phyloP scores from a whole-genome alignment of 2,797 vertebrate species.

The Phylloscopus collybita region DNA sequence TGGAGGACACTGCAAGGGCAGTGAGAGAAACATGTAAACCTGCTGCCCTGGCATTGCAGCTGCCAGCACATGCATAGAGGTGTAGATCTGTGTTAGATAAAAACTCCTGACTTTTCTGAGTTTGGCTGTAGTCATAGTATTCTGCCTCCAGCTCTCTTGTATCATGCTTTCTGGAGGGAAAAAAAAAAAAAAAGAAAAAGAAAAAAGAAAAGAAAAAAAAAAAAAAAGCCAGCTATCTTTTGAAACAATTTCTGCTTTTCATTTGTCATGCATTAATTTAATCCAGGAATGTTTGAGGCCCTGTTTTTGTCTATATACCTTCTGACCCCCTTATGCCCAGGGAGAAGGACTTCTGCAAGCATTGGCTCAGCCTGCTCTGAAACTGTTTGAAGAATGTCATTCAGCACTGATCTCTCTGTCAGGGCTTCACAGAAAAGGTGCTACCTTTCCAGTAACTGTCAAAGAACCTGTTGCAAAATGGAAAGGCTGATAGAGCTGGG shows the following conservation, averaged over 20 bases:
- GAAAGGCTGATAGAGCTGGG: background rate
- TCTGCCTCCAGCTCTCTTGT: background rate
- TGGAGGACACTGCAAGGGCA: background rate
- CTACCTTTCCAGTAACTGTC: background rate
- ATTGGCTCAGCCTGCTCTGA: background rate
- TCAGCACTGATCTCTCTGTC: background rate
- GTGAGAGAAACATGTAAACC: accelerated
- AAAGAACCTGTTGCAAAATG: background rate
- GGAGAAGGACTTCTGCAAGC: background rate
- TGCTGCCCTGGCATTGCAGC: background rate
- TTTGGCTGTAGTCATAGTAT: background rate
- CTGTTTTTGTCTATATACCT: background rate
- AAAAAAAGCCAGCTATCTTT: background rate
- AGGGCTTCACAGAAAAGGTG: background rate
- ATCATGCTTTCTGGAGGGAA: background rate
- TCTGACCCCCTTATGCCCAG: background rate
- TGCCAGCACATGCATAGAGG: accelerated
- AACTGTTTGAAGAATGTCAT: background rate
- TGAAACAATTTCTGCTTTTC: background rate
- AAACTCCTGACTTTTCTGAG: background rate
- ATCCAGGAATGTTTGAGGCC: background rate
- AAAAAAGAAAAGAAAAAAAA: background rate
- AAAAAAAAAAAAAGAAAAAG: background rate
- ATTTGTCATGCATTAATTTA: background rate
- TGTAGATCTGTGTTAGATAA: background rate